These are phyloP conservation scores for Adelosebastes latens DNA, from an alignment of 2,797 vertebrate genomes.

Conservation along the genomic window DNA sequence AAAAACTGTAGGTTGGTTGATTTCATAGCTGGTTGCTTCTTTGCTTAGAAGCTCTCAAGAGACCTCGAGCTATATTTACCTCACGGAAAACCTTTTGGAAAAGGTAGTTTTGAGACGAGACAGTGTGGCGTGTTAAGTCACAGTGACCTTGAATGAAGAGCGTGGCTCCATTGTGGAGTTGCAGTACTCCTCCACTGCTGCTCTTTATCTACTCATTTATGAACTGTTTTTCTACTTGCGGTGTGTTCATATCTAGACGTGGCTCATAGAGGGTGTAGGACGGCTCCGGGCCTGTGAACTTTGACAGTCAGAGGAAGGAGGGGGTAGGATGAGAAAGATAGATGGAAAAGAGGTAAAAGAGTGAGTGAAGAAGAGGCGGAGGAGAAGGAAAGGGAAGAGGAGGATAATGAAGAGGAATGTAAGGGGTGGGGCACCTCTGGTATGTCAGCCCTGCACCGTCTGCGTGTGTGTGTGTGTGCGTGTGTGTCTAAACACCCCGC, in stretches of 20 bases:
- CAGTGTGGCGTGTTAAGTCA: constrained; percentile 2
- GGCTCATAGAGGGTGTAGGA: constrained; percentile 16
- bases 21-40: background rate
- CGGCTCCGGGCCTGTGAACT: background rate
- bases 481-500: constrained; percentile 61
- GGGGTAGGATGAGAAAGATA: background rate
- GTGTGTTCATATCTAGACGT: constrained; percentile 19
- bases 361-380: constrained; percentile 49
- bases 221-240: constrained; percentile 2
- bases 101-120: constrained; percentile 3
- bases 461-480: constrained; percentile 34
- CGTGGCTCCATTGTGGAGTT: constrained; percentile 31
- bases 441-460: constrained; percentile 70
- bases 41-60: background rate
- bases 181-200: background rate
- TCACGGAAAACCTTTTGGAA: background rate
- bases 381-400: constrained; percentile 57
- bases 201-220: constrained; percentile 31
- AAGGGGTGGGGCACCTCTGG: constrained; percentile 83
- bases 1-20: background rate
- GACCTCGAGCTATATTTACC: background rate
- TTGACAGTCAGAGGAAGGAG: background rate
- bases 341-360: constrained; percentile 19
- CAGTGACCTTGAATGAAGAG: constrained; percentile 50
- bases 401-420: constrained; percentile 80